phyloP scores from a whole-genome alignment of 2,888 invertebrate species.

The Orgyia antiqua region DNA sequence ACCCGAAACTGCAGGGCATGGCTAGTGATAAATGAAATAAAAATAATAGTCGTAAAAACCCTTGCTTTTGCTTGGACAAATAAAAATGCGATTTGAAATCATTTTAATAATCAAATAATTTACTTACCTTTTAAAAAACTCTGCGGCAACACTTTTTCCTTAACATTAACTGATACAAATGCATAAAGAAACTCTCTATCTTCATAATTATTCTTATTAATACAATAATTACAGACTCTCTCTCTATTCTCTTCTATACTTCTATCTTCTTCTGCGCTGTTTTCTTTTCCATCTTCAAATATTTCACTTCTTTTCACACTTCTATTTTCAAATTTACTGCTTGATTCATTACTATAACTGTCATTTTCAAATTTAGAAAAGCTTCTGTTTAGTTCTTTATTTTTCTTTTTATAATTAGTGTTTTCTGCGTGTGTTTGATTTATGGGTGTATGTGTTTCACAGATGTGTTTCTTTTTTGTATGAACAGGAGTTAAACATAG shows the following conservation, averaged over 20 bases:
- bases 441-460: constrained; percentile 27
- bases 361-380: neutral
- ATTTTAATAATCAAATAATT: no score
- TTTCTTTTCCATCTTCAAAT: constrained; percentile 4
- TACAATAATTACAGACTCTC: constrained; percentile 40
- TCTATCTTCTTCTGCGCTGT: constrained; percentile 3
- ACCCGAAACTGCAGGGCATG: no score
- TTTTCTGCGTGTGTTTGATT: constrained; percentile 17
- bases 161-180: constrained; percentile 59
- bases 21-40: no score
- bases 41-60: no score
- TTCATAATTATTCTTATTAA: constrained; percentile 21
- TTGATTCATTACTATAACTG: neutral
- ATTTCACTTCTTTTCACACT: constrained; percentile 6
- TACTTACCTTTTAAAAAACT: constrained; percentile 57
- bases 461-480: constrained; percentile 41
- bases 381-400: neutral
- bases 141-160: constrained; percentile 54
- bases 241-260: constrained; percentile 9
- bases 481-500: constrained; percentile 31
- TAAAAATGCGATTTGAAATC: no score
- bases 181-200: constrained; percentile 60
- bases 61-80: no score
- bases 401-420: constrained; percentile 14
- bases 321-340: constrained; percentile 3